Evolutionary conservation across 2,113 vertebrate species (phyloP), one percentile per base, ranked within the genome.

Genomic region (Girardinichthys multiradiatus): DNA sequence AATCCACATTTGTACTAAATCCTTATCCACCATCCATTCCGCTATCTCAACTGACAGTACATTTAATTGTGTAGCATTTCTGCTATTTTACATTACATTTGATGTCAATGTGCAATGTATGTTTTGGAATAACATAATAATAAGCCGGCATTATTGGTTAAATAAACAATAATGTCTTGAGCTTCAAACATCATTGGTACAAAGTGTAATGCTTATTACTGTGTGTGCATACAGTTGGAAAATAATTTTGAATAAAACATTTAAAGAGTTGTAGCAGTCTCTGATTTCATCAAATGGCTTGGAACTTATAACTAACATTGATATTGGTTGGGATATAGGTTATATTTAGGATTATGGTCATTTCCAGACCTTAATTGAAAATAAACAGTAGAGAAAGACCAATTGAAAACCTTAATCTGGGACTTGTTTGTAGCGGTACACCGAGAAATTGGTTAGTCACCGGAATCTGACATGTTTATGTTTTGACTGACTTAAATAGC

Each of bases 41-140:
- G 80, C 84, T 89, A 88, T 91, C 91, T 77, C 82, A 86, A 84
- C 85, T 90, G 91, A 91, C 79, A 75, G 90, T 94, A 95, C 95
- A 96, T 96, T 96, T 95, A 96, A 96, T 97, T 97, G 95, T 95
- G 95, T 95, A 93, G 94, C 93, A 93, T 90, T 93, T 95, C 90
- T 95, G 91, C 68, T 95, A 95, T 96, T 95, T 17, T 14, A 64
- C 62, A 83, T 63, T 4, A 61, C 65, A 63, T 35, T 5, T 8
- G 61, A 37, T 60, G 58, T 29, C 5, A 72, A 57, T 72, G 24
- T n/a, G 63, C 60, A 54, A 64, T 96, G 95, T 91, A 90, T 94
- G 80, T 90, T 93, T 94, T 66, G 93, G 95, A 96, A 31, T 17
- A n/a, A n/a, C n/a, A n/a, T n/a, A n/a, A n/a, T n/a, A n/a, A n/a